A percentile compares a stretch with the other conserved stretches of the same genome.
phyloP scores from a whole-genome alignment of 2,113 vertebrate genomes.

The Cardinalis cardinalis region DNA sequence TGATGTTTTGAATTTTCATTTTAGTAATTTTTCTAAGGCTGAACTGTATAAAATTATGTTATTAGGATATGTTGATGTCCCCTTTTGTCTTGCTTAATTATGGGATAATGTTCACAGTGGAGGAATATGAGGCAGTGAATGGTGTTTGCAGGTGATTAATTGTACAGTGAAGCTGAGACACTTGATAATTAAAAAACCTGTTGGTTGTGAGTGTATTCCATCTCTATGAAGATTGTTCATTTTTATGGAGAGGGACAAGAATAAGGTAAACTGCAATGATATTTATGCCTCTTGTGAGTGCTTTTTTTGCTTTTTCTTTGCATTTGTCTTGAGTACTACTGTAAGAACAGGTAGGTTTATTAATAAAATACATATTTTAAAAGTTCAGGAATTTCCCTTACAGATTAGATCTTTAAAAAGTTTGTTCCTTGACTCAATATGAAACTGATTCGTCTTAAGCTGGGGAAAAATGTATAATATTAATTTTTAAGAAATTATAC shows the following conservation, averaged over 20 bases:
- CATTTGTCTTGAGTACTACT: background rate
- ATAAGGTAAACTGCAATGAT: background rate
- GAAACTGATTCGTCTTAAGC: background rate
- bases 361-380: background rate
- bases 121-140: conserved; percentile 29
- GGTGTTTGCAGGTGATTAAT: conserved; percentile 46
- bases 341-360: background rate
- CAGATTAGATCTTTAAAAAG: background rate
- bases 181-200: background rate
- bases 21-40: background rate
- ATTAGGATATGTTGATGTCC: no score
- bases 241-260: background rate
- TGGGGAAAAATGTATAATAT: background rate
- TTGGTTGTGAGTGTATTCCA: background rate
- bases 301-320: background rate
- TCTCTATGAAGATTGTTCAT: background rate
- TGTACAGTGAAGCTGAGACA: background rate
- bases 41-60: background rate
- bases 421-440: background rate
- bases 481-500: background rate
- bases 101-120: conserved; percentile 6
- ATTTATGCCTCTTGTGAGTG: background rate
- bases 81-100: conserved; percentile 65
- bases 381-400: background rate
- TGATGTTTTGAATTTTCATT: background rate